Evolutionary conservation across 2,797 vertebrate genomes (phyloP), one percentile per base, ranked within the genome.

Genomic region (Sarcoramphus papa): DNA sequence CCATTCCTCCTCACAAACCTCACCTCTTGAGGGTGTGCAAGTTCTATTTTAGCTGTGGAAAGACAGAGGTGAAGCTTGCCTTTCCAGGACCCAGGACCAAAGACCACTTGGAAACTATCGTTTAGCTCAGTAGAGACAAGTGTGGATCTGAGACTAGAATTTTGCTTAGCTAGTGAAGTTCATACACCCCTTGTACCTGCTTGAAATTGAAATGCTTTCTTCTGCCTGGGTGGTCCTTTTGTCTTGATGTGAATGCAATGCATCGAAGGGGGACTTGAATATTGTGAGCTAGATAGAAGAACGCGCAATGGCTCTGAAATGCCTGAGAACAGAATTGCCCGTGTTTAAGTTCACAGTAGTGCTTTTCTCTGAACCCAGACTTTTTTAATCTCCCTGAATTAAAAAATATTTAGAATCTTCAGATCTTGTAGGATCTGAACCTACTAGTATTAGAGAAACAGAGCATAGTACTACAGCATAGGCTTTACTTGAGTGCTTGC

Each of bases 51-150:
- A 60, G 21, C 51, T 45, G 18, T 16, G 51, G 51, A 62, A 47
- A 41, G 69, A 14, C 9, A 19, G 47, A 30, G 27, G 18, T 30
- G 22, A 37, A 45, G 28, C 35, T 73, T 48, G 35, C 24, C 69
- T 43, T 81, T 65, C 10, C 23, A 30, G 64, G 35, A 33, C 21
- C n/a, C 10, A 8, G 27, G 21, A 24, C 50, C 22, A 12, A 25
- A 63, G 14, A 21, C 12, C 16, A 1, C 57, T 62, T 72, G 22
- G 43, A 62, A 72, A 35, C 11, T n/a, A 2, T 47, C 0, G 0
- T 63, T 78, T 33, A 41, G 21, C 41, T 59, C 12, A 19, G 35
- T 14, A 40, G 41, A 43, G 25, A 33, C 18, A 51, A 23, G 40
- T 6, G 14, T 18, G 27, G 27, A 30, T 59, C 17, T 17, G 8